Base-by-base conservation (phyloP, 2,113 vertebrate species). In the Probosciger aterrimus region DNA sequence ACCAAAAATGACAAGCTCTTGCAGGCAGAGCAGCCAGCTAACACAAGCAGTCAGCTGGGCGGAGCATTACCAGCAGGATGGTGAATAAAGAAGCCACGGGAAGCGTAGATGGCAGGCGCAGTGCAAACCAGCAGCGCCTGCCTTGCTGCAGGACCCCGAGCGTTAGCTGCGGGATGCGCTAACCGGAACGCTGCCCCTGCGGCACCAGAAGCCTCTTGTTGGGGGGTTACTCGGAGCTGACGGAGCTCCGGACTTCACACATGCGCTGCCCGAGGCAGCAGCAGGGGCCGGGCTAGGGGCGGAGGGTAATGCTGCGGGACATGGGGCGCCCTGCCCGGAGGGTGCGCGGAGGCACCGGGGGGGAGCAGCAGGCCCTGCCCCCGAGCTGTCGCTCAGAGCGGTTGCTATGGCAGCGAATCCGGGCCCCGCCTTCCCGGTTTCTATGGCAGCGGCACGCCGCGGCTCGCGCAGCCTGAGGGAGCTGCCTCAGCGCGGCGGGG, bases 91-190 rank as follows among this genome's bases (percentile, higher is more conserved):
- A 9, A 28, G 14, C 19, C 8, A 2, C 8, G 1, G 27, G 39
- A 24, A 57, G 28, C 62, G 15, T 0, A 17, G 37, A 22, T 10
- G 20, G 46, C 44, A 1, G 4, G 18, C 0, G 33, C 22, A 25
- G 3, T 0, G 59, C 46, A 25, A 11, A 35, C 1, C 33, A 0
- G 18, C 30, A 8, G 37, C 3, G 1, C 30, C 50, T 4, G 1
- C 4, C 0, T 3, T 11, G 44, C 59, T 35, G 39, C 19, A 4
- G 47, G 47, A 30, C 37, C 8, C 2, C 1, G 6, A 9, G 47
- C 4, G 1, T 4, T 5, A 12, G 27, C 35, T 7, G 30, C 4
- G 1, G 73, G 39, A 16, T 2, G 46, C 9, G 1, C 55, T 17
- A 8, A 44, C 19, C 4, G 1, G 8, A 31, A 14, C 25, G 0